Evolutionary conservation across 92 coral and sea anemone species (phyloP), one percentile per base, ranked within the genome.

Genomic region (Bergia puertoricense): DNA sequence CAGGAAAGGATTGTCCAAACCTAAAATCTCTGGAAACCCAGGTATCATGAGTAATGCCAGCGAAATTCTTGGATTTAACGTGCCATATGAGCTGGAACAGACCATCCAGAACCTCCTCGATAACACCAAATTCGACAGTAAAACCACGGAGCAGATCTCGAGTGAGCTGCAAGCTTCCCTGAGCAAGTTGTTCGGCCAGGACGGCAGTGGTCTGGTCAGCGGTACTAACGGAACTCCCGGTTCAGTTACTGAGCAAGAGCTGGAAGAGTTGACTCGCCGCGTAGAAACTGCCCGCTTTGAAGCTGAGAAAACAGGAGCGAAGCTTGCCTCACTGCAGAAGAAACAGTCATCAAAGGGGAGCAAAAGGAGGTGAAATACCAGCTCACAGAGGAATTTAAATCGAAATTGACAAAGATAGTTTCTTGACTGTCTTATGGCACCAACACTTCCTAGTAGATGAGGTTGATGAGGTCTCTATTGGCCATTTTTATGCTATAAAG

Each of bases 1-100:
- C 87, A 71, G 9, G 57, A 84, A 84, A n/a, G 87, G 87, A 50
- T 18, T 73, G 43, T 45, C 87, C 46, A 69, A 84, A 69, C 22
- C 77, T 69, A 69, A 71, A 50, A 41, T 50, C 13, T 6, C 85
- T 16, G 46, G 22, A 13, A 54, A 40, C 38, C 45, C 65, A 36
- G 78, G 78, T 54, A 56, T 48, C n/a, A 30, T 38, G 62, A 71
- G 56, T 50, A 71, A 84, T 42, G 23, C 87, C 38, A 81, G 6
- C 15, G 85, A 81, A 62, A 59, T 81, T 74, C 42, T 76, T 42
- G 51, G 51, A 51, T 76, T 8, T 42, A 16, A 18, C 46, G 36
- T 40, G 16, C 77, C 74, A 23, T 69, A 71, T 45, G 87, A 76
- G 11, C 18, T 84, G n/a, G 78, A 69, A 41, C 87, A 84, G 74